Base-by-base conservation (phyloP, 2,888 invertebrate species). In the Zhuqinia jingwanae region DNA sequence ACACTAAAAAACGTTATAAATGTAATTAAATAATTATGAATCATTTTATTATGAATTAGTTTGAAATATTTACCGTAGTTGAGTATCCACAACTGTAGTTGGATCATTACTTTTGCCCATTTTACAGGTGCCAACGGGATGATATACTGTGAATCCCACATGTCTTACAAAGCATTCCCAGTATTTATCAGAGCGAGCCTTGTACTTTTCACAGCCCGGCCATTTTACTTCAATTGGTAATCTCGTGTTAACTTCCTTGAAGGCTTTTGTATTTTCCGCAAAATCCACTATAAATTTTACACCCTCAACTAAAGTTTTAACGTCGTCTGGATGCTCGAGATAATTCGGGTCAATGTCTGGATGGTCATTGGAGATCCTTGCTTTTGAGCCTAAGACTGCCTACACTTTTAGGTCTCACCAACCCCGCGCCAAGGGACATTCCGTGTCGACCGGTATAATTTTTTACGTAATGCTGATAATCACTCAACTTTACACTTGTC, bases 81-180 rank as follows among this genome's bases (percentile, higher is more conserved):
- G 82, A 0, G 90, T 77, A 63, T 91, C 90, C 0, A 91, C 90
- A 0, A 91, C 91, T 11, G 91, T 73, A 6, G 15, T 70, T 6
- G 85, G 85, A 27, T 89, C 89, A 22, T 30, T 42, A 13, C 42
- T 47, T 63, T 79, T 85, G 0, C 90, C 95, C 95, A 95, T 95
- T 92, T 95, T 95, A 91, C 95, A 95, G 0, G 95, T 95, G 0
- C 94, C 94, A 20, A 88, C 94, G 94, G 90, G 87, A 47, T 90
- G 90, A 91, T 96, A 95, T 5, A 80, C 20, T 25, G 78, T 78
- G 10, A 78, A 47, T 6, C 58, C 78, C 8, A 15, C 53, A 42
- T 79, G 45, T 27, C 85, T 47, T 13, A 36, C 42, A 42, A 20
- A 65, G 30, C 84, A 84, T n/a, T 77, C 84, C 84, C 84, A 84